Evolutionary conservation across 2,797 vertebrate genomes (phyloP), one percentile per base, ranked within the genome.

Genomic region (Semaprochilodus insignis): DNA sequence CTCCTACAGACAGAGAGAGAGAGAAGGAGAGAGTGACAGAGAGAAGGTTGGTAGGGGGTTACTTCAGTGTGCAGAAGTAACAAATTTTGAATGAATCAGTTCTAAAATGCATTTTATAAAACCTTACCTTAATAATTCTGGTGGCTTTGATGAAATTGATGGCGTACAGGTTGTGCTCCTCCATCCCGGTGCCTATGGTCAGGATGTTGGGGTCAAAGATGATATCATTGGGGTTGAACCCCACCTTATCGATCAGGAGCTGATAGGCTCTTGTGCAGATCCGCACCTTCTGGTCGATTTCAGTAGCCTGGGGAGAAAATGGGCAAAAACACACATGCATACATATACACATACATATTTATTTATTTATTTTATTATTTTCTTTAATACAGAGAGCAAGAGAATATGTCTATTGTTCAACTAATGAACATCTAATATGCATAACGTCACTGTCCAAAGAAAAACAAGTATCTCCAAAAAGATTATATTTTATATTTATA

Each of bases 161-260:
- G 13, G 96, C 98, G 57, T 99, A 99, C 25, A 95, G 85, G 83
- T 94, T 96, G 91, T 99, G 98, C 84, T 99, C 98, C 81, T 99
- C 97, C 97, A 99, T 97, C 82, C 98, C 98, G 1, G 98, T 99
- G 55, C 97, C 98, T 65, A 99, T 98, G 54, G 98, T 99, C 83
- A 99, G 94, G 92, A 99, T 97, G 89, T 99, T 99, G 74, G 98
- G 97, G 90, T 99, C 98, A 10, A 99, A 99, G 89, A 99, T 99
- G 87, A 99, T 97, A 92, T 99, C 96, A n/a, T 96, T 96, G 82
- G 96, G 95, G 90, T 97, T 93, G 82, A 97, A 99, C 69, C 92
- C 92, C 62, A 97, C 89, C 88, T 95, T 94, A 82, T 80, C 86
- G 73, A 96, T 92, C 51, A 99, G 93, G 5, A 99, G 94, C 7